Conservation (phyloP, 2,113 vertebrate species). For the Agelaius phoeniceus region DNA sequence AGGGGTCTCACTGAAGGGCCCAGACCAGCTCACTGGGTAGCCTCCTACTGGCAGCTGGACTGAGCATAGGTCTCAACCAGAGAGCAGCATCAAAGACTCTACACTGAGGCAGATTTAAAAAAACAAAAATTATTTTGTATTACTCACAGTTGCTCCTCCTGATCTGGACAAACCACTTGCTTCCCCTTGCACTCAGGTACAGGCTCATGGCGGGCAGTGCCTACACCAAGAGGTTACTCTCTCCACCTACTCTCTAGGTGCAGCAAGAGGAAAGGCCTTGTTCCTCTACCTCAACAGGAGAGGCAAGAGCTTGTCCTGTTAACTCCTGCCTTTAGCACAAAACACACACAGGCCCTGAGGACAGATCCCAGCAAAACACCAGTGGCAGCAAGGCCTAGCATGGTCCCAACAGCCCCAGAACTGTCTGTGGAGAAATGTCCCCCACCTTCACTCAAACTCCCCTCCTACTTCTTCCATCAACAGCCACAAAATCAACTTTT, state of each 20-base stretch:
- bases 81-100: neutral
- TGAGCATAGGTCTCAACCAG: neutral
- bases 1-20: neutral
- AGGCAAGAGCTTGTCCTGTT: neutral
- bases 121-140: neutral
- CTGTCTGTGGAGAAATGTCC: neutral
- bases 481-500: neutral
- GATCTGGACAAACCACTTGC: neutral
- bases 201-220: neutral
- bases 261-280: neutral
- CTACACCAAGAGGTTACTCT: neutral
- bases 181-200: neutral
- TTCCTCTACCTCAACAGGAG: neutral
- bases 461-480: neutral
- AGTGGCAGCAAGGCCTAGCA: neutral
- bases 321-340: neutral
- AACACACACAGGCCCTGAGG: neutral
- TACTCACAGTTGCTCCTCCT: neutral
- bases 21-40: neutral
- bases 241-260: neutral
- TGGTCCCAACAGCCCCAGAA: neutral
- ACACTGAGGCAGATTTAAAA: neutral
- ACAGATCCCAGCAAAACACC: neutral
- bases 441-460: neutral
- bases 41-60: neutral